These are phyloP conservation scores for Malurus elegans DNA, from an alignment of 2,113 vertebrate genomes.

Conservation along the genomic window DNA sequence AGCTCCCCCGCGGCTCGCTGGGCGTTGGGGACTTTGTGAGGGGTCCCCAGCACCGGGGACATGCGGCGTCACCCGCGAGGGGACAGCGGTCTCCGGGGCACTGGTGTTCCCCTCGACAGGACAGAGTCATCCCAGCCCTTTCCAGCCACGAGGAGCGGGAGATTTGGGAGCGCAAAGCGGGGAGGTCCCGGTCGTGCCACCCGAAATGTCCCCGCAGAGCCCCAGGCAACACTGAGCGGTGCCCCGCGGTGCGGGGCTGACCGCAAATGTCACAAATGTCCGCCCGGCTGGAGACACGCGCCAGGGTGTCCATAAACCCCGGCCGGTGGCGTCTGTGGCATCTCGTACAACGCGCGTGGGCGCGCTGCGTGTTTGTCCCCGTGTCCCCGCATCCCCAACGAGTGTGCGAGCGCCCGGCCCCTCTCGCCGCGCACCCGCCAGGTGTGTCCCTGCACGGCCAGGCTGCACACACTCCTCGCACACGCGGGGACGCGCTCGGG, in stretches of 20 bases:
- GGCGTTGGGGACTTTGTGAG: background rate
- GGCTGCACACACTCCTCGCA: fast-evolving
- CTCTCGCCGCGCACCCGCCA: fast-evolving
- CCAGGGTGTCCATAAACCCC: background rate
- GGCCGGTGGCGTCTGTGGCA: fast-evolving
- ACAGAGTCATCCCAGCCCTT: background rate
- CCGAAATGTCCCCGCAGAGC: fast-evolving
- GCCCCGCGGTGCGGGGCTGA: background rate
- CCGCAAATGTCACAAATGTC: fast-evolving
- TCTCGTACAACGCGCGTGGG: background rate
- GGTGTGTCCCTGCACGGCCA: fast-evolving
- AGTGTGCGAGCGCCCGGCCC: fast-evolving
- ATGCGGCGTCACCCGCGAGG: background rate
- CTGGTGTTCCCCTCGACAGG: fast-evolving
- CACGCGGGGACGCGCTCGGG: fast-evolving
- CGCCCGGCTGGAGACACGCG: fast-evolving
- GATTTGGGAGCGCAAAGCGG: fast-evolving
- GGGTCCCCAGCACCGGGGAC: background rate
- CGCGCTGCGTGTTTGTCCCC: fast-evolving
- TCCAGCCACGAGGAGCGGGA: background rate
- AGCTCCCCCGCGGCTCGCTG: background rate
- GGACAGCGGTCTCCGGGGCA: background rate
- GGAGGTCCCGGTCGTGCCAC: background rate
- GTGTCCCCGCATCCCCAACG: fast-evolving
- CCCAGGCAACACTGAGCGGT: fast-evolving